These are phyloP conservation scores for Elysia crispata DNA, from an alignment of 2,888 invertebrate species.

Conservation along the genomic window DNA sequence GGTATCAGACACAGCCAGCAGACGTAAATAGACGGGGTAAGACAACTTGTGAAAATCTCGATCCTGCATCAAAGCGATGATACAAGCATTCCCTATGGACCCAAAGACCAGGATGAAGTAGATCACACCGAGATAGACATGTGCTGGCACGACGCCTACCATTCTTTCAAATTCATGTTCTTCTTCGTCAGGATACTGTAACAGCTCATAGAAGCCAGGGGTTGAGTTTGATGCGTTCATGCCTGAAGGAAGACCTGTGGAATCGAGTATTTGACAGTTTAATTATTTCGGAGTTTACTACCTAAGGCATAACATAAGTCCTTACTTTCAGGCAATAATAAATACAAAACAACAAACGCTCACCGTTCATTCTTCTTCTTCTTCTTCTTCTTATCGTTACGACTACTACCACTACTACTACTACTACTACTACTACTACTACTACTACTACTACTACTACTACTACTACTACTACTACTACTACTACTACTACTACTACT, in stretches of 20 bases:
- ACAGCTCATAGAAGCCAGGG: no score
- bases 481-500: constrained; percentile 36
- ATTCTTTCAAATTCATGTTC: no score
- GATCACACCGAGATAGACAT: neutral
- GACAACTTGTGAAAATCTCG: neutral
- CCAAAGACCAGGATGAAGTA: constrained; percentile 10
- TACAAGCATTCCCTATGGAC: neutral
- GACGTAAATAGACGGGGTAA: constrained; percentile 1
- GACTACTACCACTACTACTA: constrained; percentile 47
- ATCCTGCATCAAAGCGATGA: constrained; percentile 10
- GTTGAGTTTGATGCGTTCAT: no score
- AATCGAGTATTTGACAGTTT: no score
- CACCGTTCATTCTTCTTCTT: constrained; percentile 33
- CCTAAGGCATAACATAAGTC: no score
- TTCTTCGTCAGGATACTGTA: no score
- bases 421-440: constrained; percentile 49
- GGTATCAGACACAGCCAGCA: constrained; percentile 1
- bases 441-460: constrained; percentile 48
- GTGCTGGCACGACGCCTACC: neutral
- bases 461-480: constrained; percentile 39
- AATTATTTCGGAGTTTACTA: no score
- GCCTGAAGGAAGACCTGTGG: no score
- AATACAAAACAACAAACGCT: neutral
- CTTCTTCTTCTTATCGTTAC: constrained; percentile 39
- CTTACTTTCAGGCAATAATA: no score